Conservation (phyloP, 2,888 invertebrate species). For the Pyralis farinalis region DNA sequence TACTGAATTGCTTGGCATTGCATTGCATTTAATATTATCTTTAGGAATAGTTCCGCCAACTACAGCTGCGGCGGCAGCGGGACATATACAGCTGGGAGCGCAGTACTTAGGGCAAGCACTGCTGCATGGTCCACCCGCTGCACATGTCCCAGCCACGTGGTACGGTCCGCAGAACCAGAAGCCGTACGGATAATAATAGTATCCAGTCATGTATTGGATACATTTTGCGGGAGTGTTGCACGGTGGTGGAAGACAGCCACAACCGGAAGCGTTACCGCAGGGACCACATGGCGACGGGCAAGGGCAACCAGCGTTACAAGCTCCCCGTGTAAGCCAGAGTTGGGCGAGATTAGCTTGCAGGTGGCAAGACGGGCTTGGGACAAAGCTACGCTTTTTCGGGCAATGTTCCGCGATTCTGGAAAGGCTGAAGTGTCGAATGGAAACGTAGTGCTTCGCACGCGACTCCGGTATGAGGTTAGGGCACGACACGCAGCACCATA, state of each 20-base stretch:
- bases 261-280: conserved; percentile 28
- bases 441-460: conserved; percentile 17
- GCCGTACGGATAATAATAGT: conserved; percentile 37
- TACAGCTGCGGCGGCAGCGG: neutral
- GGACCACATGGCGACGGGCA: conserved; percentile 40
- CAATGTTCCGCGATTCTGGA: conserved; percentile 17
- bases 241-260: conserved; percentile 19
- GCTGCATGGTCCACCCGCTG: neutral
- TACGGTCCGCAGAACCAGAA: conserved; percentile 41
- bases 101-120: neutral
- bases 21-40: neutral
- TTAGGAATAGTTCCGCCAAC: neutral
- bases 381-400: neutral
- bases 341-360: neutral
- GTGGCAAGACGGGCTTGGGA: neutral
- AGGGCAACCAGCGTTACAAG: conserved; percentile 27
- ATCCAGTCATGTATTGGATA: conserved; percentile 33
- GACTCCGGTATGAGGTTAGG: conserved; percentile 32
- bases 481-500: conserved; percentile 44
- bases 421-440: conserved; percentile 25
- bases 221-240: conserved; percentile 29
- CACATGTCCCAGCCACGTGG: conserved; percentile 19
- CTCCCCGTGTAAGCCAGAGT: conserved; percentile 22
- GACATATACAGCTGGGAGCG: conserved; percentile 9
- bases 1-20: conserved; percentile 17